These are phyloP conservation scores for Caenorhabditis sp. DNA, from an alignment of 2,888 invertebrate genomes.

Conservation along the genomic window DNA sequence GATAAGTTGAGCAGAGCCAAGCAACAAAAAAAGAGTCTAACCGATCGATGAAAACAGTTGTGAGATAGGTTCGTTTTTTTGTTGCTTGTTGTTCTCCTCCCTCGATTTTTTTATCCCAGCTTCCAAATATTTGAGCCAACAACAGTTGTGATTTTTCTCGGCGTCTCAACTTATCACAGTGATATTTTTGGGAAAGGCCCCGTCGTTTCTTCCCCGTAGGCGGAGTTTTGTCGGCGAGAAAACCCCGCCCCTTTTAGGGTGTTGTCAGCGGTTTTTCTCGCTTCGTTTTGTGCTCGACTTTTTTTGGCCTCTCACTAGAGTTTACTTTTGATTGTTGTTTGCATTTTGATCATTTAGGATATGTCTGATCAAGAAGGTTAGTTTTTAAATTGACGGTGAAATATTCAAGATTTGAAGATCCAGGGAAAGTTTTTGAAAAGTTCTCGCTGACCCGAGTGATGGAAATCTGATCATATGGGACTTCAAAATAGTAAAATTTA, in stretches of 20 bases:
- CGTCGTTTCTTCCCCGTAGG: neutral
- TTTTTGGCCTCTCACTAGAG: neutral
- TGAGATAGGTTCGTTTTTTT: neutral
- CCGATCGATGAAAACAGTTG: neutral
- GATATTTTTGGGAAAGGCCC: neutral
- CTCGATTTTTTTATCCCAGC: neutral
- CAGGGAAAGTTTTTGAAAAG: too few species aligned
- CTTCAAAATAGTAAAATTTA: too few species aligned
- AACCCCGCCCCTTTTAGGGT: neutral
- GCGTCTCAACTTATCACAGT: neutral
- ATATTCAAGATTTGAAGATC: neutral
- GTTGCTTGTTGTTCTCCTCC: neutral
- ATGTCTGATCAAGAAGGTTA: conserved; percentile 42
- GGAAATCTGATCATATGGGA: too few species aligned
- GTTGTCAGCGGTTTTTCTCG: neutral
- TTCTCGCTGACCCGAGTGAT: too few species aligned
- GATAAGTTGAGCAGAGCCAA: neutral
- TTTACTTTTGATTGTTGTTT: neutral
- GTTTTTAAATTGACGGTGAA: conserved; percentile 7
- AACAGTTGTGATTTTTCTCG: conserved; percentile 1
- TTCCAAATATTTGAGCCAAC: neutral
- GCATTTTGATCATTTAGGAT: neutral
- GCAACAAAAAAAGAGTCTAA: neutral
- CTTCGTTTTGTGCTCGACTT: too few species aligned
- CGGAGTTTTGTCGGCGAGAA: neutral